Base-by-base conservation (phyloP, 2,888 invertebrate species). In the Embidobia sp. region DNA sequence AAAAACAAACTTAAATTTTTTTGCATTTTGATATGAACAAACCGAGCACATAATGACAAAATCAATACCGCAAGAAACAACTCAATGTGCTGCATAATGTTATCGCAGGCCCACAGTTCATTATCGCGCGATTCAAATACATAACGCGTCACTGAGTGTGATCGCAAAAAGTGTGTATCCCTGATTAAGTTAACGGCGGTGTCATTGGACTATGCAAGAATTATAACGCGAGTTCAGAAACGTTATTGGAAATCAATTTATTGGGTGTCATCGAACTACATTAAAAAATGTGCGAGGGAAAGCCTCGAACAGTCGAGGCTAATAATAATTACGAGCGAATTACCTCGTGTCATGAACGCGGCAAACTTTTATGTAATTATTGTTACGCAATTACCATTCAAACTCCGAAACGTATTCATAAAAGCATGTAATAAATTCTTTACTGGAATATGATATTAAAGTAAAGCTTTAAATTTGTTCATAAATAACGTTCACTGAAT, bases 181-280 rank as follows among this genome's bases (percentile, higher is more conserved):
- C n/a, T n/a, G n/a, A n/a, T n/a, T n/a, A n/a, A n/a, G n/a, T n/a
- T n/a, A 35, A 40, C 48, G 18, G 16, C 8, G 15, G 37, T 51
- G 69, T 59, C 49, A 51, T 31, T 55, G 59, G n/a, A 49, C 59
- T 42, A 33, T 33, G 49, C 57, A 57, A 59, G 69, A 46, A 44
- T 53, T 53, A 66, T 49, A 31, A 49, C 15, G 27, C 40, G 13
- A 27, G 55, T 55, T 70, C 42, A 13, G 35, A 51, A 70, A 70
- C 35, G 40, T 33, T 70, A 59, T 70, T 44, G 69, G 27, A 59
- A 70, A 51, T 70, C 69, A 51, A 70, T 70, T 59, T 70, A 59
- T 70, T 40, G 51, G 69, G 44, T 70, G 59, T 70, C 59, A 44
- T 59, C 15, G 69, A 59, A 70, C 69, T 49, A 33, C 48, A 57